Conservation (phyloP, 1,140 invertebrate genomes). For the Manduca sexta region DNA sequence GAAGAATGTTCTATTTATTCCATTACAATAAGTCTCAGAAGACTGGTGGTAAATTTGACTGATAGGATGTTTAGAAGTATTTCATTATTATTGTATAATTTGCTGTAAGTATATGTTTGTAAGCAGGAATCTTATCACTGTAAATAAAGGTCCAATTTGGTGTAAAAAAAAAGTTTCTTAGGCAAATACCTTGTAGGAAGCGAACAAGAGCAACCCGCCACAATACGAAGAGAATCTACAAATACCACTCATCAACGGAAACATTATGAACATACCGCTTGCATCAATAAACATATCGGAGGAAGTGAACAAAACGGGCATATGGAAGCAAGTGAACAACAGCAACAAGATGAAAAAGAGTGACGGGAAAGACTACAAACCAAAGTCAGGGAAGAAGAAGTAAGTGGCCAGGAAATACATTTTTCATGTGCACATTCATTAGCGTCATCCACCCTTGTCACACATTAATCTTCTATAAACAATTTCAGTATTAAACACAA, state of each 20-base stretch:
- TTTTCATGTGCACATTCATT: background rate
- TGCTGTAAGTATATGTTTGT: no score
- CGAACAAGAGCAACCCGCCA: constrained; percentile 58
- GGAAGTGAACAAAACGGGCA: constrained; percentile 93
- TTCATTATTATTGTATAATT: no score
- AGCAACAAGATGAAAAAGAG: constrained; percentile 47
- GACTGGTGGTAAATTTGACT: background rate
- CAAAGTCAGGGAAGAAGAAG: constrained; percentile 62
- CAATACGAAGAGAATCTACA: constrained; percentile 81
- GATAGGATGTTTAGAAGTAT: no score
- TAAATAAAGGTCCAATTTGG: no score
- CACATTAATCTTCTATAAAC: background rate
- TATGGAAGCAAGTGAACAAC: constrained; percentile 94
- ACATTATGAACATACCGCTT: constrained; percentile 93
- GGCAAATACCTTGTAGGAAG: constrained; percentile 51
- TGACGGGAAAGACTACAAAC: constrained; percentile 53
- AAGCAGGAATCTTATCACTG: no score
- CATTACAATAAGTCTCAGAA: background rate
- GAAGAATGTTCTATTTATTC: no score
- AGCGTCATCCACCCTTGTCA: background rate
- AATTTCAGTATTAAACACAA: constrained; percentile 66
- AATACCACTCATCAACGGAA: constrained; percentile 92
- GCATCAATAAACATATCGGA: constrained; percentile 93
- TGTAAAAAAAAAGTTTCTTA: constrained; percentile 26
- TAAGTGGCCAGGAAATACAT: constrained; percentile 28